Percentiles rank a stretch among this genome's conserved stretches.
Conservation (phyloP, 2,797 vertebrate species). For the Percopsis omiscomaycus region DNA sequence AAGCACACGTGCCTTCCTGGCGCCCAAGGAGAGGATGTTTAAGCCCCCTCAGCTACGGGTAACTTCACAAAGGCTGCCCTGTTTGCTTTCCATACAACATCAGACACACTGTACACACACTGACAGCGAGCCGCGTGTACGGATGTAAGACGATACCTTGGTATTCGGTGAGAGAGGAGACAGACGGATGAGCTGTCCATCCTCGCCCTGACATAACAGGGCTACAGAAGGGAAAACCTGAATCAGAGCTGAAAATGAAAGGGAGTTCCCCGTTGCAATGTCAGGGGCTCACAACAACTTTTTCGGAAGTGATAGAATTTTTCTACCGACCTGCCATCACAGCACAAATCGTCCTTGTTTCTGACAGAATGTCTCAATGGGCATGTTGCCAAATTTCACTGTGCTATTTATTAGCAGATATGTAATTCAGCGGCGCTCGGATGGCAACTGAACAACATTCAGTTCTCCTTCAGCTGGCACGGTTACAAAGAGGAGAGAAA, state of each 20-base stretch:
- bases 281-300: not conserved
- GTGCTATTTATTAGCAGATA: too few species aligned
- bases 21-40: not conserved
- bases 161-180: constrained; percentile 48
- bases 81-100: constrained; percentile 31
- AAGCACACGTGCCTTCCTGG: constrained; percentile 22
- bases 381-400: too few species aligned
- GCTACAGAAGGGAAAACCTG: constrained; percentile 33
- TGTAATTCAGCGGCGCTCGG: too few species aligned
- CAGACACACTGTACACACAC: constrained; percentile 25
- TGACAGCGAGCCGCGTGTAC: constrained; percentile 44
- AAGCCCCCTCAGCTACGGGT: constrained; percentile 36
- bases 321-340: too few species aligned
- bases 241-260: constrained; percentile 26
- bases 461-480: not conserved
- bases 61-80: constrained; percentile 54
- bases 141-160: constrained; percentile 58
- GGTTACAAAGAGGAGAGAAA: not conserved
- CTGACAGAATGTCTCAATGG: too few species aligned
- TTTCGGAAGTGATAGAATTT: too few species aligned
- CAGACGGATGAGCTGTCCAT: constrained; percentile 54
- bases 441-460: too few species aligned
- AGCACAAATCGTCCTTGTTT: too few species aligned
- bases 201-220: constrained; percentile 51
- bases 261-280: constrained; percentile 15